Percentiles rank a stretch among this genome's conserved stretches.
These are phyloP conservation scores for Pholis gunnellus DNA, from an alignment of 2,113 vertebrate genomes.

Conservation along the genomic window DNA sequence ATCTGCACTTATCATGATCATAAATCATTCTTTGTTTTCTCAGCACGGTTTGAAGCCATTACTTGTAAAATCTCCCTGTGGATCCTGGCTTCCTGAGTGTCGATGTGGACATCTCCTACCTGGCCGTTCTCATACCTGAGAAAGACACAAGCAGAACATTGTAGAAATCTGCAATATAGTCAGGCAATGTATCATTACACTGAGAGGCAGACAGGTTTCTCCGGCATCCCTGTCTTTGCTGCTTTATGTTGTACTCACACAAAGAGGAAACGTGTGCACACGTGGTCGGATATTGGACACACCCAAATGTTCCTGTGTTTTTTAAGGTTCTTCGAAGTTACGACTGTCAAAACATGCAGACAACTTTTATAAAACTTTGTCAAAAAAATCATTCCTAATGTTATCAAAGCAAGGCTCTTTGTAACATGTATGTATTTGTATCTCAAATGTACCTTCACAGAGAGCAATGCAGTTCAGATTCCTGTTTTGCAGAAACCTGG, in stretches of 20 bases:
- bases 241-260: constrained; percentile 87
- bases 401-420: neutral
- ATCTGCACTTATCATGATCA: neutral
- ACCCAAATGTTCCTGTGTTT: constrained; percentile 98
- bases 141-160: constrained; percentile 30
- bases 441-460: constrained; percentile 90
- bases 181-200: neutral
- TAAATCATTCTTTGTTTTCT: constrained; percentile 20
- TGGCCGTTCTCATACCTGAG: constrained; percentile 95
- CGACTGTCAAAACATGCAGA: constrained; percentile 83
- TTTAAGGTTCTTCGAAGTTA: constrained; percentile 96
- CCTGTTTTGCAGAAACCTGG: constrained; percentile 93
- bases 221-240: neutral
- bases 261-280: constrained; percentile 98
- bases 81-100: constrained; percentile 95
- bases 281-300: constrained; percentile 93
- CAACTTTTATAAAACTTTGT: neutral
- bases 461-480: constrained; percentile 98
- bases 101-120: constrained; percentile 95
- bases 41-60: constrained; percentile 86
- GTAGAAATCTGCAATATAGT: neutral
- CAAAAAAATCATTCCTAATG: neutral
- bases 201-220: neutral
- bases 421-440: neutral
- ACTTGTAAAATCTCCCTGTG: constrained; percentile 95